Evolutionary conservation across 2,888 invertebrate species (phyloP).

Genomic region (Helleia helle): DNA sequence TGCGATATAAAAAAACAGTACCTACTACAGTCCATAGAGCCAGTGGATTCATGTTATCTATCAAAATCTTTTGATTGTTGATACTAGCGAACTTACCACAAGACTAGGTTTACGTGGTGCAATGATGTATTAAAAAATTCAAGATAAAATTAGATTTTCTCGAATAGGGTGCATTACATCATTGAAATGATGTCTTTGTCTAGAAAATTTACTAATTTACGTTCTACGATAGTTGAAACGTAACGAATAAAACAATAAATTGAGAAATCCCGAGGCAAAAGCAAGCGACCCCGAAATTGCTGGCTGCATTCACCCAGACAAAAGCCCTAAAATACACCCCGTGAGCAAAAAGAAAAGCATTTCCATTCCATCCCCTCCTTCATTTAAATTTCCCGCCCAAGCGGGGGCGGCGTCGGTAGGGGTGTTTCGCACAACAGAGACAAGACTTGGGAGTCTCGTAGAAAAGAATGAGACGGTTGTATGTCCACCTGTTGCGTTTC

Average conservation of each 20-base stretch:
- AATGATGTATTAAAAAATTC: too few relatives aligned
- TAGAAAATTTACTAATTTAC: too few relatives aligned
- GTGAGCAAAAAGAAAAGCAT: slow-evolving; percentile 69
- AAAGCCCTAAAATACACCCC: slow-evolving; percentile 67
- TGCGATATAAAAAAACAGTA: too few relatives aligned
- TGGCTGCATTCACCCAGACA: slow-evolving; percentile 72
- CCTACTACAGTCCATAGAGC: too few relatives aligned
- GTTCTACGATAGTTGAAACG: too few relatives aligned
- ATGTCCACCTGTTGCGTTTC: slow-evolving; percentile 68
- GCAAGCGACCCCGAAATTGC: slow-evolving; percentile 71
- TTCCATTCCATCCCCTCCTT: slow-evolving; percentile 66
- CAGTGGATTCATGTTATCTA: too few relatives aligned
- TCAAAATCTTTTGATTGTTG: too few relatives aligned
- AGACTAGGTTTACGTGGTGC: too few relatives aligned
- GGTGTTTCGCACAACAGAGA: slow-evolving; percentile 67
- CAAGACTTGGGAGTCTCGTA: slow-evolving; percentile 55
- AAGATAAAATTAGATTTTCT: too few relatives aligned
- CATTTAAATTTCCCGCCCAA: slow-evolving; percentile 69
- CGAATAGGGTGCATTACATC: too few relatives aligned
- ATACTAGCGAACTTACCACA: too few relatives aligned
- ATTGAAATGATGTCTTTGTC: too few relatives aligned
- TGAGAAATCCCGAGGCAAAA: slow-evolving; percentile 55
- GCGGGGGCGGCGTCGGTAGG: slow-evolving; percentile 64
- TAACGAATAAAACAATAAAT: slow-evolving; percentile 44
- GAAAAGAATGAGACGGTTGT: slow-evolving; percentile 71